A percentile compares a stretch with the other conserved stretches of the same genome.
These are phyloP conservation scores for Mesitornis unicolor DNA, from an alignment of 2,113 vertebrate species.

Conservation along the genomic window DNA sequence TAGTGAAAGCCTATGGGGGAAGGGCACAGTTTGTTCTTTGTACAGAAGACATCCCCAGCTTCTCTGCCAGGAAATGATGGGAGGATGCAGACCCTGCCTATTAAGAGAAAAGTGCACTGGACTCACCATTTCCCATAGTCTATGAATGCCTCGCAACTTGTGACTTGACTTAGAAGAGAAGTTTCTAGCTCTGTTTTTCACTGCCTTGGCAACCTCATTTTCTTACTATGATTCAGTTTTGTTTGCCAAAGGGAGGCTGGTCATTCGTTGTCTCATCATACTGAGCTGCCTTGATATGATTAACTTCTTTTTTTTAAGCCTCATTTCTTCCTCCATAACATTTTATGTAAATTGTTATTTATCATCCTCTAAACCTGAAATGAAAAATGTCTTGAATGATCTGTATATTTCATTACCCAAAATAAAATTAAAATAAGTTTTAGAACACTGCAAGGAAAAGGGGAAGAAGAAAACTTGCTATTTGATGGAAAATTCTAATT, in stretches of 20 bases:
- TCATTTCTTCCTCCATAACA: constrained; percentile 36
- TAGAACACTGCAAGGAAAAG: background rate
- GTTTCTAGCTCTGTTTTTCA: constrained; percentile 42
- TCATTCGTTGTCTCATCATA: constrained; percentile 42
- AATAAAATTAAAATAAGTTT: background rate
- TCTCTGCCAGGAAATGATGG: background rate
- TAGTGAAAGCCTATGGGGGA: background rate
- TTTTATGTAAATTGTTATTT: constrained; percentile 23
- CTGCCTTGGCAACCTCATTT: constrained; percentile 60
- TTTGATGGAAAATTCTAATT: background rate
- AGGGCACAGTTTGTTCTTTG: constrained; percentile 1
- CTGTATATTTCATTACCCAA: background rate
- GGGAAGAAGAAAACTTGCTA: background rate
- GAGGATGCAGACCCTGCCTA: background rate
- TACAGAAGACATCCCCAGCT: background rate
- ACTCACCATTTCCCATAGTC: constrained; percentile 3
- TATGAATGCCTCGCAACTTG: background rate
- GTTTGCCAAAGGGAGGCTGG: constrained; percentile 27
- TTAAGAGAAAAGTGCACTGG: background rate
- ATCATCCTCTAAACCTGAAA: constrained; percentile 8
- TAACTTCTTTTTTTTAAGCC: constrained; percentile 38
- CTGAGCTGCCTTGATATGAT: constrained; percentile 50
- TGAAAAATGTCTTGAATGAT: background rate
- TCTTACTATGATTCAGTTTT: constrained; percentile 45
- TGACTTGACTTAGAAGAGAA: background rate